These are phyloP conservation scores for Todiramphus saurophagus DNA, from an alignment of 2,113 vertebrate species.

Conservation along the genomic window DNA sequence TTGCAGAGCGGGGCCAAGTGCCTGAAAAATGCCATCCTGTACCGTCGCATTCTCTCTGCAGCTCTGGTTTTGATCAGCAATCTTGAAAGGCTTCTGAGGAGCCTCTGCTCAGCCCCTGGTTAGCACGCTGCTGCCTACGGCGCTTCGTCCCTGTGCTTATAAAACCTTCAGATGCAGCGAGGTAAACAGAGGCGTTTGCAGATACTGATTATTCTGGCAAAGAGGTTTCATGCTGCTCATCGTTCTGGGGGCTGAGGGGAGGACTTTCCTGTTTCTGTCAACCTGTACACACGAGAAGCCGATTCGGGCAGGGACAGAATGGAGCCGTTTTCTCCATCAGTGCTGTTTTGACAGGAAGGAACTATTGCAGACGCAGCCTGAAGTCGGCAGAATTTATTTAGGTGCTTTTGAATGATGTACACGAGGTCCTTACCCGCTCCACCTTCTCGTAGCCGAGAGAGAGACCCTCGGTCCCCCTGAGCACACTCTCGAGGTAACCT, in stretches of 20 bases:
- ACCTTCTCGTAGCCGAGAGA: background rate
- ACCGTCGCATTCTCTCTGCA: background rate
- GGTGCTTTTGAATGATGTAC: background rate
- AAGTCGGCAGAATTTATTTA: background rate
- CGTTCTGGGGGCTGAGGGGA: background rate
- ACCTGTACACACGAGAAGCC: background rate
- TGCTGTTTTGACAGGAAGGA: background rate
- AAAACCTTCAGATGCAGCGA: background rate
- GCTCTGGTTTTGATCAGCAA: background rate
- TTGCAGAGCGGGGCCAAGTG: background rate
- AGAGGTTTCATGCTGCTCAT: background rate
- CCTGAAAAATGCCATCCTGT: background rate
- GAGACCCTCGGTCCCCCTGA: background rate
- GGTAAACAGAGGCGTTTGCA: background rate
- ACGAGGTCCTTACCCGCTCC: background rate
- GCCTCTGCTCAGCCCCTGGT: background rate
- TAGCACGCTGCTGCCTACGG: background rate
- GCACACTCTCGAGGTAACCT: background rate
- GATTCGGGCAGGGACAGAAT: background rate
- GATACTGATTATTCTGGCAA: background rate
- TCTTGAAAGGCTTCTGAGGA: background rate
- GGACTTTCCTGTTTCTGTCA: background rate
- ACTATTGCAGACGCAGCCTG: background rate
- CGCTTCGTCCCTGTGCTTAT: background rate
- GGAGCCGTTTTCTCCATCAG: background rate